Percentiles rank a stretch among this genome's conserved stretches.
Evolutionary conservation across 2,113 vertebrate species (phyloP).

Genomic region (Heteronetta atricapilla): DNA sequence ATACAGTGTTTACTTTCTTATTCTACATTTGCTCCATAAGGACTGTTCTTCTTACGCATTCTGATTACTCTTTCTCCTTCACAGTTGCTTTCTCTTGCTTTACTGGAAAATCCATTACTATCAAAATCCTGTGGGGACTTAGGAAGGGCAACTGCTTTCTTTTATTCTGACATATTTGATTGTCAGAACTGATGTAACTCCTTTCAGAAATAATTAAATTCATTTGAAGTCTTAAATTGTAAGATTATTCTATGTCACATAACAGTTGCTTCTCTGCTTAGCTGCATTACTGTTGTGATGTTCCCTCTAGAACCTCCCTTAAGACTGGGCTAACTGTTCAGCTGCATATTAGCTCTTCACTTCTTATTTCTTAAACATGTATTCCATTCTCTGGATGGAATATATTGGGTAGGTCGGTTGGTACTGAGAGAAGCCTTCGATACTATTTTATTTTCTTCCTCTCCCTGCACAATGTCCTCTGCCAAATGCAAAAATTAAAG

Average conservation of each 20-base stretch:
- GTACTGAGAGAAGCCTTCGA: background rate
- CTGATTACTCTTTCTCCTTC: background rate
- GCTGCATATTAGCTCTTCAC: background rate
- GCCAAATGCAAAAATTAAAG: background rate
- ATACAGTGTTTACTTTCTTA: background rate
- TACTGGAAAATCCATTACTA: background rate
- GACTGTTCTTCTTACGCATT: background rate
- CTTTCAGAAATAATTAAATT: background rate
- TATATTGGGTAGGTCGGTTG: background rate
- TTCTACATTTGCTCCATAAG: background rate
- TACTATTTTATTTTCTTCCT: too few relatives aligned
- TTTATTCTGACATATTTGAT: background rate
- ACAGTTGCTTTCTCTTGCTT: background rate
- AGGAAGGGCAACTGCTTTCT: background rate
- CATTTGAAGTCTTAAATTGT: background rate
- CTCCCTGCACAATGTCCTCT: background rate
- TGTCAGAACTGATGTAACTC: background rate
- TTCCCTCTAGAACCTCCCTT: background rate
- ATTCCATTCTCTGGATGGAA: background rate
- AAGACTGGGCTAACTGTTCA: background rate
- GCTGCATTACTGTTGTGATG: fast-evolving
- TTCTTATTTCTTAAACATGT: background rate
- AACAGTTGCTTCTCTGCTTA: background rate
- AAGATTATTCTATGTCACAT: background rate
- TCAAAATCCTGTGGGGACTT: background rate